These are phyloP conservation scores for Melikaiella ostensackeni DNA, from an alignment of 2,888 invertebrate species.

Conservation along the genomic window DNA sequence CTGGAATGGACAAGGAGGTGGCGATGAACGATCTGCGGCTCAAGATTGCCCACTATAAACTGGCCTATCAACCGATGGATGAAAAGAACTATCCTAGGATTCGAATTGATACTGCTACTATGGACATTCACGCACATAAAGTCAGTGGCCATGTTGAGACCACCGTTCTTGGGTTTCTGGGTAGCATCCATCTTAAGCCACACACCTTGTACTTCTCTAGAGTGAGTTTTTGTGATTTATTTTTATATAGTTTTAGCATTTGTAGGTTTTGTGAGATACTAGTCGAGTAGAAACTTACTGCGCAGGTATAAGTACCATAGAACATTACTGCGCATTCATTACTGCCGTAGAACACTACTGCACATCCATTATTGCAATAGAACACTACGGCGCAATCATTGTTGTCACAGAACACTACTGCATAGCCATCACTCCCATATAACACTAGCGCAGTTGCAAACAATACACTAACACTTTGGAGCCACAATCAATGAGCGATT, in stretches of 20 bases:
- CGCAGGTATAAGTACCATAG: too few species aligned
- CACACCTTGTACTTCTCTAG: constrained; percentile 94
- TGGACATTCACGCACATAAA: constrained; percentile 84
- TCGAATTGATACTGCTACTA: constrained; percentile 76
- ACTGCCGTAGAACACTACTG: too few species aligned
- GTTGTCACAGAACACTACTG: not conserved
- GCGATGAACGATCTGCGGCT: constrained; percentile 89
- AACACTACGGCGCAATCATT: too few species aligned
- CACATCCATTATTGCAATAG: too few species aligned
- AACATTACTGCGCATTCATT: too few species aligned
- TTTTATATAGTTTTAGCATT: not conserved
- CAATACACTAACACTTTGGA: too few species aligned
- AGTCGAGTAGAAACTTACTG: too few species aligned
- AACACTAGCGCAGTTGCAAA: too few species aligned
- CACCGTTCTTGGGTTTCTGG: constrained; percentile 91
- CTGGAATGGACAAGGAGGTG: constrained; percentile 86
- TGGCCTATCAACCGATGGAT: constrained; percentile 89
- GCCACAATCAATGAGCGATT: too few species aligned
- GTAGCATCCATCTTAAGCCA: constrained; percentile 89
- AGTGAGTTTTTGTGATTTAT: constrained; percentile 80
- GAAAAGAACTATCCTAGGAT: constrained; percentile 77
- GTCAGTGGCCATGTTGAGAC: constrained; percentile 89
- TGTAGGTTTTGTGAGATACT: not conserved
- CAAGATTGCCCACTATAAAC: constrained; percentile 90
- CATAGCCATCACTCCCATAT: not conserved